Percentiles rank a stretch among this genome's conserved stretches.
Evolutionary conservation across 2,113 vertebrate species (phyloP).

Genomic region (Psammodynastes pulverulentus): DNA sequence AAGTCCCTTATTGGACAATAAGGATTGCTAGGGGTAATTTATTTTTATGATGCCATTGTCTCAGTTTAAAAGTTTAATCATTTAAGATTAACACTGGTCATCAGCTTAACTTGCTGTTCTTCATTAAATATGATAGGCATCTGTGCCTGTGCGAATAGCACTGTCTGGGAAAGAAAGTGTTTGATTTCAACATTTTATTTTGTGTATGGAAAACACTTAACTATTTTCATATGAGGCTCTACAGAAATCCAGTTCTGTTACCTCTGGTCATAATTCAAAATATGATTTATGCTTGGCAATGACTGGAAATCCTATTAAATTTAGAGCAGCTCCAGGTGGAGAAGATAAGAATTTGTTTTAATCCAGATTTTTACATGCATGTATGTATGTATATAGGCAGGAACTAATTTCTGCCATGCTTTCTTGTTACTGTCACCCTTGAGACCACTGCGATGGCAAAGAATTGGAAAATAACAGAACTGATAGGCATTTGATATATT

Average conservation of each 20-base stretch:
- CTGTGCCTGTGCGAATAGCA: neutral
- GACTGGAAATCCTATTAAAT: neutral
- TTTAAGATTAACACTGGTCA: neutral
- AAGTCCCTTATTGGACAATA: neutral
- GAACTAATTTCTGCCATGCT: neutral
- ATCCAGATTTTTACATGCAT: neutral
- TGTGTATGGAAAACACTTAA: neutral
- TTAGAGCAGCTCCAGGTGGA: neutral
- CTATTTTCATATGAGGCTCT: neutral
- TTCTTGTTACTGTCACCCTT: neutral
- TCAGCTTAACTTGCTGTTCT: neutral
- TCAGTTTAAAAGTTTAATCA: neutral
- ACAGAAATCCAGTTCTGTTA: neutral
- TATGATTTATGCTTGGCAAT: neutral
- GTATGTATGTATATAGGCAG: neutral
- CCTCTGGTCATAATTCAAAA: neutral
- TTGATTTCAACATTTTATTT: neutral
- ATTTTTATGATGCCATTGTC: neutral
- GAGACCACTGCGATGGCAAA: neutral
- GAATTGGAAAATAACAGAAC: neutral
- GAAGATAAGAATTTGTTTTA: neutral
- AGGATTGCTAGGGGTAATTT: neutral
- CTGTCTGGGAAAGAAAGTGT: neutral
- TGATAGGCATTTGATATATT: neutral
- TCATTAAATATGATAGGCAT: neutral